Evolutionary conservation across 2,888 invertebrate genomes (phyloP).

Genomic region (Rhingia campestris): DNA sequence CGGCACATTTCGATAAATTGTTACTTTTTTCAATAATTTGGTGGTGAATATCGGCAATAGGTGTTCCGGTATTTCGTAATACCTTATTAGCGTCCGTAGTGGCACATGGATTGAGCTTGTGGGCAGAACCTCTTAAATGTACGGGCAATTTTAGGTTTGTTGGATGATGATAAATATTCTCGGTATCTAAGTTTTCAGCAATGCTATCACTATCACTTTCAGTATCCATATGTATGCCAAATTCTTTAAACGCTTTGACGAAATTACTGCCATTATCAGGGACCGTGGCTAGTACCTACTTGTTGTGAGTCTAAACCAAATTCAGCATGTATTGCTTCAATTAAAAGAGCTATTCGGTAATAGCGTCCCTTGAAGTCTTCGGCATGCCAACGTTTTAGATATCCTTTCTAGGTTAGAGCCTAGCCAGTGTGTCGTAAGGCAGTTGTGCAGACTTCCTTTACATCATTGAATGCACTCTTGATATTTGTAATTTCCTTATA

Average conservation of each 20-base stretch:
- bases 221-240: conserved; percentile 19
- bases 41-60: conserved; percentile 6
- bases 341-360: conserved; percentile 18
- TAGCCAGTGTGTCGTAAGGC: conserved; percentile 33
- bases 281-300: conserved; percentile 25
- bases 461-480: conserved; percentile 2
- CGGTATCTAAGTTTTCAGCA: conserved; percentile 17
- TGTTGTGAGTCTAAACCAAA: conserved; percentile 12
- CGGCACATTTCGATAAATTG: conserved; percentile 49
- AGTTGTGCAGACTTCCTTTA: background rate
- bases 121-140: background rate
- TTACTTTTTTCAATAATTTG: conserved; percentile 43
- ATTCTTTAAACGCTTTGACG: conserved; percentile 41
- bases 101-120: conserved; percentile 9
- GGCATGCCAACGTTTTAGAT: conserved; percentile 14
- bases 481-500: conserved; percentile 18
- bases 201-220: background rate
- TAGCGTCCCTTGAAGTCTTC: conserved; percentile 23
- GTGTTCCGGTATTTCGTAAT: background rate
- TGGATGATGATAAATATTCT: background rate
- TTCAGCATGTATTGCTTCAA: conserved; percentile 26
- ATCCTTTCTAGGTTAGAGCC: conserved; percentile 22
- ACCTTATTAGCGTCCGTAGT: conserved; percentile 4
- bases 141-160: too few relatives aligned
- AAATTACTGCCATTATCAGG: conserved; percentile 40